Evolutionary conservation across 2,113 vertebrate species (phyloP), one percentile per base, ranked within the genome.

Genomic region (Apodemus speciosus): DNA sequence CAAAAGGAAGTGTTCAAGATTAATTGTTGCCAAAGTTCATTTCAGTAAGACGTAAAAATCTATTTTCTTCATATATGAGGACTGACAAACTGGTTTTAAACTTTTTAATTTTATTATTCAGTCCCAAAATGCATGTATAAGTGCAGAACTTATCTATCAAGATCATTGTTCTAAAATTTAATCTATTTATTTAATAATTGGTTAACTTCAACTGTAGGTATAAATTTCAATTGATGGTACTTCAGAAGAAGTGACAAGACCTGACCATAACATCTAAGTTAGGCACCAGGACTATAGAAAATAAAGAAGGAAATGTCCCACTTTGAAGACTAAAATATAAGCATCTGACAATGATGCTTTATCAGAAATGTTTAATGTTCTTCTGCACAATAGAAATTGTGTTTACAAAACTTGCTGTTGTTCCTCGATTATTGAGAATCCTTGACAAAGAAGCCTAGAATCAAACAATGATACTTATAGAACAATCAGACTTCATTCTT

Each of bases 161-260:
- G 11, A 1, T 2, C 4, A 92, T 1, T 43, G 15, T 69, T 86
- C 6, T 53, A 76, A 10, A 88, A 90, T 64, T 62, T 43, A 21
- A 3, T 84, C 0, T 64, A 71, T 84, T 94, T 64, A 71, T 80
- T 95, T 90, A 69, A 75, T 32, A 86, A 38, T 60, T 40, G 60
- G 9, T 14, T 89, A 86, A 85, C 25, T 94, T 38, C 56, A 20
- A 60, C 6, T 30, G 15, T 9, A 86, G 10, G 14, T 72, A 77
- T 71, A 75, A 32, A 0, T 0, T 32, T 86, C n/a, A 73, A 38
- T 1, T 62, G 16, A 94, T 90, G 15, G 25, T 89, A 46, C 1
- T 32, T 88, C 72, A 72, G 27, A 90, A 56, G 46, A 88, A 89
- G 2, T 90, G 35, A 88, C 56, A 21, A n/a, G 56, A 2, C 2